phyloP scores from a whole-genome alignment of 2,113 vertebrate species.

The Eptatretus burgeri region DNA sequence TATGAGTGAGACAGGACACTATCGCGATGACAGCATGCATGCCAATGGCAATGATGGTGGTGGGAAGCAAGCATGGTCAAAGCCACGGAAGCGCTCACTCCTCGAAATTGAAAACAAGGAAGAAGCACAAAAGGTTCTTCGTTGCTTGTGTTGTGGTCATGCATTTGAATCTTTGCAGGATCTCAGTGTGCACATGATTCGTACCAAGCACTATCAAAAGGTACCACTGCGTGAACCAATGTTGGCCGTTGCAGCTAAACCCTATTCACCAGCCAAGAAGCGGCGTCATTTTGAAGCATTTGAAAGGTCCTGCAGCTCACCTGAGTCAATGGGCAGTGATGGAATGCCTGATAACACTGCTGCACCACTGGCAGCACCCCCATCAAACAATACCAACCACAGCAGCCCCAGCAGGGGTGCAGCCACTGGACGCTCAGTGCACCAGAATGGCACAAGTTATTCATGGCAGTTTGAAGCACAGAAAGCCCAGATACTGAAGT shows the following conservation, averaged over 20 bases:
- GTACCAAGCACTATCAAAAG: constrained; percentile 99
- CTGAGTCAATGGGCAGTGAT: constrained; percentile 59
- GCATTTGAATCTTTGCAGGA: constrained; percentile 97
- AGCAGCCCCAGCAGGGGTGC: constrained; percentile 43
- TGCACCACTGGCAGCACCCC: constrained; percentile 18
- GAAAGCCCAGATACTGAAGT: constrained; percentile 92
- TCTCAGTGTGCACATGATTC: constrained; percentile 96
- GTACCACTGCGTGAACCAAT: constrained; percentile 99
- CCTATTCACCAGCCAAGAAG: constrained; percentile 55
- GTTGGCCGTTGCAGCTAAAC: constrained; percentile 73
- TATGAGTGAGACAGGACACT: constrained; percentile 95
- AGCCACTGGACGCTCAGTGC: constrained; percentile 75
- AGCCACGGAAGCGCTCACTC: constrained; percentile 81
- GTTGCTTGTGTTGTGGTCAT: constrained; percentile 98
- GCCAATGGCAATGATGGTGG: constrained; percentile 11
- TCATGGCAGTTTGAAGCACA: constrained; percentile 96
- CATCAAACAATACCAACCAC: constrained; percentile 19
- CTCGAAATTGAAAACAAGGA: constrained; percentile 97
- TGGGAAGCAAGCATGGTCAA: constrained; percentile 82
- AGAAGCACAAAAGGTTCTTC: constrained; percentile 87
- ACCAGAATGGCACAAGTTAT: constrained; percentile 93
- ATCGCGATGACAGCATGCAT: constrained; percentile 93
- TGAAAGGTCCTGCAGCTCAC: constrained; percentile 33
- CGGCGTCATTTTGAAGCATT: constrained; percentile 37
- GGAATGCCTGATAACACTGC: constrained; percentile 14